These are phyloP conservation scores for Lacanobia oleracea DNA, from an alignment of 2,888 invertebrate genomes.

Conservation along the genomic window DNA sequence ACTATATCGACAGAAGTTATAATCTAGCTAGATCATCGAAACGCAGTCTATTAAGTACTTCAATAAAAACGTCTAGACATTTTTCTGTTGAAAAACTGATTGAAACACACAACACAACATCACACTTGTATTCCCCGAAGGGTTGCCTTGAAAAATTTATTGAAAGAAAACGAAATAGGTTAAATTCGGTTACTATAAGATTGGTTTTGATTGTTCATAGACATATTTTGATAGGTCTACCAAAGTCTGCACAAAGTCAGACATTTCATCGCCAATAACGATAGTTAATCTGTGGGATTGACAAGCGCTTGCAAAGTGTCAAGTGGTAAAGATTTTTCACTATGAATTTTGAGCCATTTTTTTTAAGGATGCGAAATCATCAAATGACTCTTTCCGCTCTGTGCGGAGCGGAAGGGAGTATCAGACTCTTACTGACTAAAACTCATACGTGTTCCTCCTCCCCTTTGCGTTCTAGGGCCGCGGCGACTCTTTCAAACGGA, in stretches of 20 bases:
- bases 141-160: neutral
- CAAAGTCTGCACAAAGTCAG: neutral
- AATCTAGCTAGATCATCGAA: neutral
- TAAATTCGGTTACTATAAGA: neutral
- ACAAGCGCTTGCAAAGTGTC: neutral
- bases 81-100: neutral
- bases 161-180: neutral
- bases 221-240: neutral
- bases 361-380: too few relatives aligned
- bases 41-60: neutral
- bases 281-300: neutral
- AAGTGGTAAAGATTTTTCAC: neutral
- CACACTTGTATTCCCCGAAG: neutral
- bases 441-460: too few relatives aligned
- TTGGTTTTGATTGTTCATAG: neutral
- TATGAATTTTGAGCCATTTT: neutral
- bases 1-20: too few relatives aligned
- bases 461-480: too few relatives aligned
- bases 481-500: too few relatives aligned
- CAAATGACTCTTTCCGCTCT: too few relatives aligned
- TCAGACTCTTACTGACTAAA: too few relatives aligned
- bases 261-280: neutral
- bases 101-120: neutral
- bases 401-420: too few relatives aligned
- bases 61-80: neutral